Base-by-base conservation (phyloP, 2,797 vertebrate species). In the Parauchenoglanis ngamensis region DNA sequence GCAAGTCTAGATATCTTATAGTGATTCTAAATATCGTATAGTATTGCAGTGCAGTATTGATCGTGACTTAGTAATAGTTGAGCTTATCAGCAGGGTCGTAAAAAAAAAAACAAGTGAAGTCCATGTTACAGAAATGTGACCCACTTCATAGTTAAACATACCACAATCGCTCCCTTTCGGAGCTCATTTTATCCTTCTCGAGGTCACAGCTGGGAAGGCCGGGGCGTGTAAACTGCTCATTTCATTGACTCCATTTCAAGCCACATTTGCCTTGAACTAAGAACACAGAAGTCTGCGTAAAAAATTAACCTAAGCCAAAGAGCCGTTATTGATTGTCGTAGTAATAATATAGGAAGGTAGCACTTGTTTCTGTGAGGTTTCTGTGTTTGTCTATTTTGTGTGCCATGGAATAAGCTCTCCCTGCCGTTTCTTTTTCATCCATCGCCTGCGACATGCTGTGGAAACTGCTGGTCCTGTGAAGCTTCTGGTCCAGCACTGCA, bases 341-440 rank as follows among this genome's bases (percentile, higher is more conserved):
- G 11, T 23, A 40, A 79, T 13, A 44, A 59, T 40, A 19, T 23
- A 63, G 23, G 35, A 61, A 80, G 44, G 35, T 12, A 44, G 12
- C 40, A 3, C 12, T 81, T n/a, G 19, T 40, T 59, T 61, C 54
- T 59, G 11, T 80, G 21, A 80, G 35, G 35, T 35, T 35, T 35
- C 35, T 35, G 35, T 4, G 3, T 57, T 78, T 57, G 57, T 80
- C 54, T 80, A n/a, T n/a, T 63, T 61, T 80, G 6, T 63, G 23
- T 44, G 56, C 63, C 76, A 79, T 59, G 54, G 57, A 57, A 44
- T 63, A 44, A 81, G 35, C 57, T 61, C 23, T 81, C 23, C 78
- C 23, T 1, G 3, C 40, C n/a, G 40, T 81, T 63, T 63, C 78
- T 25, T 63, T 63, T 46, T 63, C 21, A 81, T 81, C 78, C 63